These are phyloP conservation scores for Megalurothrips usitatus DNA, from an alignment of 2,888 invertebrate species.

Conservation along the genomic window DNA sequence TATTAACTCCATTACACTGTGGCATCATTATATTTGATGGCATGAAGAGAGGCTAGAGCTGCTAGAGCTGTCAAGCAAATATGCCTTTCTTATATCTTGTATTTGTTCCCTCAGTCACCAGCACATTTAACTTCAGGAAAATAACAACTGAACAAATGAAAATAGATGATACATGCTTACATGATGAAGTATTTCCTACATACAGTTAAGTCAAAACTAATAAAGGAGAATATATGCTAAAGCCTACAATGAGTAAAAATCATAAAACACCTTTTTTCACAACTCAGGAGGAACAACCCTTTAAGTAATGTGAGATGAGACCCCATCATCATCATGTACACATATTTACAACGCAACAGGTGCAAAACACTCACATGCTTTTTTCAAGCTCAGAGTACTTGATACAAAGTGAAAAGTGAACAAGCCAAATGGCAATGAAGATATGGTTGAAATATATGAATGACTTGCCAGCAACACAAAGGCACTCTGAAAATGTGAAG, in stretches of 20 bases:
- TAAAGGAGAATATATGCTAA: background rate
- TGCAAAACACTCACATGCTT: background rate
- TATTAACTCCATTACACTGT: background rate
- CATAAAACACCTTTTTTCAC: constrained; percentile 4
- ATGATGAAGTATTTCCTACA: background rate
- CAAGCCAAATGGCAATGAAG: too few relatives aligned
- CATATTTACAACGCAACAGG: background rate
- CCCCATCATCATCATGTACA: background rate
- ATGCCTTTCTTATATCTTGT: background rate
- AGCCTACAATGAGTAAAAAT: background rate
- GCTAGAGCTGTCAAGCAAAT: background rate
- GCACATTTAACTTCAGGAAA: constrained; percentile 20
- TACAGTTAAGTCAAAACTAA: background rate
- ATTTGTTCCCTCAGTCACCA: constrained; percentile 24
- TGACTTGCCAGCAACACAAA: background rate
- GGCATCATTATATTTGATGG: background rate
- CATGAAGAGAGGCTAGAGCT: background rate
- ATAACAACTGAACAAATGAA: background rate
- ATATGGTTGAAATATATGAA: too few relatives aligned
- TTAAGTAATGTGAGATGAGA: background rate
- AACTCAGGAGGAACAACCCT: background rate
- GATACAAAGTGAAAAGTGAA: background rate
- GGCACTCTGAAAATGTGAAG: background rate
- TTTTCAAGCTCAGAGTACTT: background rate
- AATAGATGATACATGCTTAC: background rate